These are phyloP conservation scores for Bellardia bayeri DNA, from an alignment of 2,888 invertebrate genomes.

Conservation along the genomic window DNA sequence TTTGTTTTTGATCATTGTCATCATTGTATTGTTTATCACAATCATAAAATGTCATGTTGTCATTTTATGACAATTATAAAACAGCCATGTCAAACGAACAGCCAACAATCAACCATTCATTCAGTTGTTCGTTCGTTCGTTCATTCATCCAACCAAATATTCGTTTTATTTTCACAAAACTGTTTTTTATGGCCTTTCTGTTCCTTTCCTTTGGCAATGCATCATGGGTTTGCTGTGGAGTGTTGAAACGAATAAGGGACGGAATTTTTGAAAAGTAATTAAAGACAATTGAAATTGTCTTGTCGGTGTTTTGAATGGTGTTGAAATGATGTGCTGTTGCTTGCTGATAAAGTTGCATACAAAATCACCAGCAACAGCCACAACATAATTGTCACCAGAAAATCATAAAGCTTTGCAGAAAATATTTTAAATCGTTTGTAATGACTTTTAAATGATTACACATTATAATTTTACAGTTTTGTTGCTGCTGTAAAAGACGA, in stretches of 20 bases:
- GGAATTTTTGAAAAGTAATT: constrained; percentile 58
- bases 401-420: constrained; percentile 47
- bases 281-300: constrained; percentile 68
- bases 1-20: constrained; percentile 64
- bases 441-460: constrained; percentile 68
- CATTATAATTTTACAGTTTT: constrained; percentile 41
- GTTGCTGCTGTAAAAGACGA: constrained; percentile 21
- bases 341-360: constrained; percentile 55
- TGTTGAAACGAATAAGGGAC: constrained; percentile 21
- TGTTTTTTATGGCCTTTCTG: constrained; percentile 52
- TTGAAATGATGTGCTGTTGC: constrained; percentile 32
- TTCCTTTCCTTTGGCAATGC: constrained; percentile 1
- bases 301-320: constrained; percentile 47
- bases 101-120: not conserved
- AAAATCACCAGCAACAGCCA: constrained; percentile 16
- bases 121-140: not conserved
- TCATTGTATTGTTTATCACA: constrained; percentile 63
- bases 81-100: constrained; percentile 20
- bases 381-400: constrained; percentile 16
- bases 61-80: constrained; percentile 72
- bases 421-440: constrained; percentile 63
- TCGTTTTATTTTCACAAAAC: constrained; percentile 17
- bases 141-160: constrained; percentile 13
- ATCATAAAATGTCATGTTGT: constrained; percentile 75
- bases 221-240: not conserved